Percentiles rank a stretch among this genome's conserved stretches.
Conservation (phyloP, 1,140 invertebrate genomes). For the Leptinotarsa lineolata region DNA sequence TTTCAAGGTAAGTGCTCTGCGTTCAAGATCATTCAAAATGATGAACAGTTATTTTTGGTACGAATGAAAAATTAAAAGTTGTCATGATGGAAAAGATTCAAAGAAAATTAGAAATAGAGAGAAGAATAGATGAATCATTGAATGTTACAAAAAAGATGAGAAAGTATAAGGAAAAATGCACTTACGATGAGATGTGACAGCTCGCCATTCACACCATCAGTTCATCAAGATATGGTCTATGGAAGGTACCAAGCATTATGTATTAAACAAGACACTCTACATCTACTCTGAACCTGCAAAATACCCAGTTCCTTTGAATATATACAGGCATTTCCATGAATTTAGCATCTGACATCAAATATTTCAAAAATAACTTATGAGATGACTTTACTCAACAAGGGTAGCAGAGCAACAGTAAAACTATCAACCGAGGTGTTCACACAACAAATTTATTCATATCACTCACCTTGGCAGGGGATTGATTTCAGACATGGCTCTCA, state of each 20-base stretch:
- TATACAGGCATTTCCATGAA: background rate
- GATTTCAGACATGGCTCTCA: conserved; percentile 47
- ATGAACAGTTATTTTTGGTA: background rate
- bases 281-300: conserved; percentile 46
- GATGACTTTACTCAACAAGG: too few relatives aligned
- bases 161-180: conserved; percentile 23
- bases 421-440: background rate
- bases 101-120: too few relatives aligned
- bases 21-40: conserved; percentile 18
- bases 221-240: background rate
- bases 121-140: too few relatives aligned
- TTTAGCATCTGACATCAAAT: background rate
- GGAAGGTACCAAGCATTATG: conserved; percentile 27
- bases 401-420: too few relatives aligned
- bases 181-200: conserved; percentile 30
- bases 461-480: conserved; percentile 48
- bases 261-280: conserved; percentile 44
- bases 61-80: too few relatives aligned
- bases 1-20: conserved; percentile 21
- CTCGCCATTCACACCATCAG: conserved; percentile 32
- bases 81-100: too few relatives aligned
- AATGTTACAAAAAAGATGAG: background rate
- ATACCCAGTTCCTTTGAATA: conserved; percentile 18
- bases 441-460: background rate
- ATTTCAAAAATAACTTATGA: background rate